Percentiles rank a stretch among this genome's conserved stretches.
Evolutionary conservation across 2,113 vertebrate species (phyloP).

Genomic region (Periophthalmus modestus): DNA sequence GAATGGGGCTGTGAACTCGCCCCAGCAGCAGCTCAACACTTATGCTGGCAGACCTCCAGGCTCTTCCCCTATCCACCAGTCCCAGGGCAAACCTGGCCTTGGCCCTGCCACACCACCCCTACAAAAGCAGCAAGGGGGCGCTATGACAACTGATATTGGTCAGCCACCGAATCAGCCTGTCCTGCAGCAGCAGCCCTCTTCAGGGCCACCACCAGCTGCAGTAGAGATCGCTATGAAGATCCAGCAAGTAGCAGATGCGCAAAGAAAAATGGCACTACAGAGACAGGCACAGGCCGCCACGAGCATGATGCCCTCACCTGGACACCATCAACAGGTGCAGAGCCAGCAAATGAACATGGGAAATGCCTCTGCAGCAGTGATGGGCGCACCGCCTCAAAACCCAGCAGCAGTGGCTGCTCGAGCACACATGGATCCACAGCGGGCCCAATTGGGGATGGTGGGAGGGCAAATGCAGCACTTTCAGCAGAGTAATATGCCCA

Average conservation of each 20-base stretch:
- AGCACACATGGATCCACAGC: constrained; percentile 68
- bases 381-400: constrained; percentile 73
- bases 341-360: constrained; percentile 85
- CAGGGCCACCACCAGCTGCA: constrained; percentile 92
- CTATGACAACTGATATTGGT: constrained; percentile 77
- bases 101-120: constrained; percentile 84
- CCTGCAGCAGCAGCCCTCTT: constrained; percentile 77
- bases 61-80: constrained; percentile 87
- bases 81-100: constrained; percentile 91
- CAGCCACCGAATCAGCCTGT: constrained; percentile 53
- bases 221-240: constrained; percentile 98
- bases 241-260: constrained; percentile 92
- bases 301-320: constrained; percentile 80
- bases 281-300: constrained; percentile 75
- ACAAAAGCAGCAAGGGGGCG: constrained; percentile 80
- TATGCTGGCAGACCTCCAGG: constrained; percentile 81
- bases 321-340: constrained; percentile 82
- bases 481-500: constrained; percentile 65
- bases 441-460: constrained; percentile 61
- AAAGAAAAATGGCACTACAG: constrained; percentile 94
- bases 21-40: constrained; percentile 81
- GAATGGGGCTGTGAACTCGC: constrained; percentile 65
- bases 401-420: constrained; percentile 67
- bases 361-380: constrained; percentile 71
- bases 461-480: constrained; percentile 70